A percentile compares a stretch with the other conserved stretches of the same genome.
Evolutionary conservation across 2,888 invertebrate genomes (phyloP).

Genomic region (Notocelia uddmanniana): DNA sequence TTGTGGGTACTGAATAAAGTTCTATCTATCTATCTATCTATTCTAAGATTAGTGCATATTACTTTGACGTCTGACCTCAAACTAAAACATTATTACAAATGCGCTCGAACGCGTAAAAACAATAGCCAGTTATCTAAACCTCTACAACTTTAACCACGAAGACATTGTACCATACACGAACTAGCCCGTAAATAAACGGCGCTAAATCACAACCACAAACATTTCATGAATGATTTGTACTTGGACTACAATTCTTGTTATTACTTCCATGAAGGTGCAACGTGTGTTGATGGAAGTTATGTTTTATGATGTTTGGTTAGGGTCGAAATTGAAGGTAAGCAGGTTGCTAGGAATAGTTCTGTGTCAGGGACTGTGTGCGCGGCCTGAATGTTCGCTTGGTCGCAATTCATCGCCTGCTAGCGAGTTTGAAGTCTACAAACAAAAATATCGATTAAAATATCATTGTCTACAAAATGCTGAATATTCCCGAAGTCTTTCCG

Average conservation of each 20-base stretch:
- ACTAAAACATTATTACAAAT: too few species aligned
- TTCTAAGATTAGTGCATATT: background rate
- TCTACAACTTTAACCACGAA: conserved; percentile 29
- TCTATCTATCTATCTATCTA: too few species aligned
- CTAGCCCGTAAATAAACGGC: conserved; percentile 59
- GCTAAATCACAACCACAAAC: conserved; percentile 58
- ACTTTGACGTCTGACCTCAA: too few species aligned
- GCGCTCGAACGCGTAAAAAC: background rate
- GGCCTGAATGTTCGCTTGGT: conserved; percentile 54
- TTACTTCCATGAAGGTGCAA: conserved; percentile 49
- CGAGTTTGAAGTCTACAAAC: conserved; percentile 11
- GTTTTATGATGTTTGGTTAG: conserved; percentile 21
- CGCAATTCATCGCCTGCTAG: conserved; percentile 41
- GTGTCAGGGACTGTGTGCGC: conserved; percentile 63
- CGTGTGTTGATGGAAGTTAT: conserved; percentile 39
- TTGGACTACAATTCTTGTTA: conserved; percentile 62
- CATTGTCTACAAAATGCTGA: background rate
- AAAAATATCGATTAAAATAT: too few species aligned
- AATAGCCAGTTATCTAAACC: conserved; percentile 25
- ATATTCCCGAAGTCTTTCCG: too few species aligned
- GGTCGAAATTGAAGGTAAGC: conserved; percentile 6
- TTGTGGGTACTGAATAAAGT: too few species aligned
- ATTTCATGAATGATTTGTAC: conserved; percentile 76
- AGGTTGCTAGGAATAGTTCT: conserved; percentile 55
- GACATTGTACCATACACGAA: conserved; percentile 46